These are phyloP conservation scores for Cololabis saira DNA, from an alignment of 2,113 vertebrate species.

Conservation along the genomic window DNA sequence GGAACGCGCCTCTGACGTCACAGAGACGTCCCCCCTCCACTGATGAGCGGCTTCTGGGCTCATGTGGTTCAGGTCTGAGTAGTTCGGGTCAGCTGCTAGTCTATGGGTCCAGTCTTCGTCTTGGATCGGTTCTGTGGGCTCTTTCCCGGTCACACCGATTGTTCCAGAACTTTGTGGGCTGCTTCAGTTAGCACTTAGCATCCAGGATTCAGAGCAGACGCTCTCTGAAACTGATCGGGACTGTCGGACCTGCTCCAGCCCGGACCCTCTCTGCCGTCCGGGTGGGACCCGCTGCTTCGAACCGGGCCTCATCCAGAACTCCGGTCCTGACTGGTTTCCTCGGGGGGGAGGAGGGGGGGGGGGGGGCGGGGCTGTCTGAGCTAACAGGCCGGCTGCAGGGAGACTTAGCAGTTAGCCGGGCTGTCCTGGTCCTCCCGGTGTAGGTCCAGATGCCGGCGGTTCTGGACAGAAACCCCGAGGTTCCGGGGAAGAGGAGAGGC, in stretches of 20 bases:
- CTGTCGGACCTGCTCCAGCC: background rate
- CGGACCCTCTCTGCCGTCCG: background rate
- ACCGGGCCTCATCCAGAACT: background rate
- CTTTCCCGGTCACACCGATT: constrained; percentile 14
- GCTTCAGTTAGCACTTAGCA: constrained; percentile 6
- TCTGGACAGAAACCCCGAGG: constrained; percentile 89
- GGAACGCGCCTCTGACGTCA: too few species aligned
- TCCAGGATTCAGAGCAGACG: background rate
- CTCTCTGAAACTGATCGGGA: background rate
- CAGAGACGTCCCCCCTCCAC: too few species aligned
- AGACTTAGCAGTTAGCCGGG: constrained; percentile 12
- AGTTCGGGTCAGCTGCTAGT: too few species aligned
- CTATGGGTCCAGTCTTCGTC: background rate
- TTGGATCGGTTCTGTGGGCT: background rate
- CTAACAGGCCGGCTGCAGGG: constrained; percentile 33
- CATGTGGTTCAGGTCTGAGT: too few species aligned
- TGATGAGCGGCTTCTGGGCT: too few species aligned
- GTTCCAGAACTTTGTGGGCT: constrained; percentile 45
- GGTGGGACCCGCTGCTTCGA: background rate
- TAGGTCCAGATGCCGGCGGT: constrained; percentile 79
- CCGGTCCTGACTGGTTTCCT: background rate
- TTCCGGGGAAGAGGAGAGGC: constrained; percentile 88
- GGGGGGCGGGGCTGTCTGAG: constrained; percentile 20
- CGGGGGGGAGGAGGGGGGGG: constrained; percentile 8
- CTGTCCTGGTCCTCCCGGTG: constrained; percentile 65